Base-by-base conservation (phyloP, 1,140 invertebrate genomes). In the Leptopilina boulardi region DNA sequence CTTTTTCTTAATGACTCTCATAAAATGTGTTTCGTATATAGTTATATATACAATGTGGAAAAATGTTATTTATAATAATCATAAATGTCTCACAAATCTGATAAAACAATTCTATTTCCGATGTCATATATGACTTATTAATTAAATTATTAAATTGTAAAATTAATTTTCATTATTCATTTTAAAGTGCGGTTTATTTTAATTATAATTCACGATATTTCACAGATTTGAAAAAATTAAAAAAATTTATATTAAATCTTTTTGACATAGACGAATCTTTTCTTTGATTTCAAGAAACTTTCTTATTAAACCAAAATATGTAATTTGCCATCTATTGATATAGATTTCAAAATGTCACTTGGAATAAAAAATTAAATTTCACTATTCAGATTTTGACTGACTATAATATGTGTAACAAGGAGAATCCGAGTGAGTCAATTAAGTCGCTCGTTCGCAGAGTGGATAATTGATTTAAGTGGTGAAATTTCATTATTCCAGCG, bases 401-500 rank as follows among this genome's bases (percentile, higher is more conserved):
- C 59, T 34, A 66, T 30, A 66, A 66, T 66, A n/a, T 30, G 11
- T 18, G 23, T 66, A n/a, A 30, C 59, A 66, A 66, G 13, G 59
- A 66, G 23, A 66, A 66, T 66, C 59, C 59, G 59, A 66, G 59
- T 30, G 59, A 66, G 59, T 66, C 59, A 66, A 66, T 66, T 30
- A 66, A 66, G 13, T 38, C 41, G 71, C 38, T 74, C 72, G 51
- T 77, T 83, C 74, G 78, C 71, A 38, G 81, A 76, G 75, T 74
- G 72, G 78, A 83, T 85, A 84, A 85, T 84, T 75, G 74, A 80
- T 73, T 83, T 80, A 80, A 23, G 26, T 26, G 23, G 71, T 21
- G 70, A 77, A 66, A 83, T 82, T 72, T 23, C 72, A 42, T 75
- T 70, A 54, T 15, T 78, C 70, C 44, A 30, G 30, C 47, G 72